Evolutionary conservation across 2,113 vertebrate species (phyloP), one percentile per base, ranked within the genome.

Genomic region (Otis tarda): DNA sequence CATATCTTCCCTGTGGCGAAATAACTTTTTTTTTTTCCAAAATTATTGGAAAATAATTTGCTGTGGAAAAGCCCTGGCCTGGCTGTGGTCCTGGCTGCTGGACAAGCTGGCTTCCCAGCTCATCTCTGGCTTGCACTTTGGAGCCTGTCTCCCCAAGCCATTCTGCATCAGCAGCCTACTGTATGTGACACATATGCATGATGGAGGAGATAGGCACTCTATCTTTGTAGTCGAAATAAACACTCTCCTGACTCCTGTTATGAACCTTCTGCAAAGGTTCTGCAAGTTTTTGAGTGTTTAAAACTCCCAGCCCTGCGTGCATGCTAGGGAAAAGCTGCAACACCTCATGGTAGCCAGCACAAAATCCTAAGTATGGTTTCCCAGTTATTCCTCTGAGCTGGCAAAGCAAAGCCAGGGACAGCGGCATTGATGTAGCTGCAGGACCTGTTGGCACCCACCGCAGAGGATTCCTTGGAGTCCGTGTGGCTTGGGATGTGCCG

Each of bases 381-480:
- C 28, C 2, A 0, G 11, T 30, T 55, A 47, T 25, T 49, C 13
- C 57, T 49, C 45, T 39, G 35, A 33, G 21, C 12, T 0, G 1
- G 35, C 24, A 41, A 53, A 83, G 49, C 14, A 28, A 41, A n/a
- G 20, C 24, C 65, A 50, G 47, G 30, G 33, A 12, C 21, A 33
- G 35, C 30, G 37, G 25, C 0, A 0, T 12, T 74, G 61, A 9
- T 64, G 68, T 27, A 73, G 27, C 25, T 65, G 14, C n/a, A 70
- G 10, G 67, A n/a, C 45, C 35, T 1, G 0, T 15, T 23, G 6
- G 21, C 71, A 74, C 3, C 3, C 23, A 1, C 8, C 0, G 1
- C 43, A 3, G 33, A 47, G 39, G 20, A 14, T 49, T 71, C 65
- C 37, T 56, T 0, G 2, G 56, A 16, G 7, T 67, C 3, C 17